phyloP scores from a whole-genome alignment of 2,113 vertebrate genomes.

The Cacatua alba region DNA sequence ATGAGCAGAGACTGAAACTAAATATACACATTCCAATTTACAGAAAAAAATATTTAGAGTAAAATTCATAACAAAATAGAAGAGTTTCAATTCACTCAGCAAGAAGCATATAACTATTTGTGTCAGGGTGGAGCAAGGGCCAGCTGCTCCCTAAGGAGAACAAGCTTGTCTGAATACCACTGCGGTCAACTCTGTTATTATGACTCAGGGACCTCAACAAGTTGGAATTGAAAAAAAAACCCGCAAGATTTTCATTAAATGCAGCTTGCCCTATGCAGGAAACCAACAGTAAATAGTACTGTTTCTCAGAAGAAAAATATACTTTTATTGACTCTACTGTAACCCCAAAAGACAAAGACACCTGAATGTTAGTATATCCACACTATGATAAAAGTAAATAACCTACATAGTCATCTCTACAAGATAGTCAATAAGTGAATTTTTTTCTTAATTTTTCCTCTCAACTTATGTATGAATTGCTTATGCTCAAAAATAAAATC shows the following conservation, averaged over 20 bases:
- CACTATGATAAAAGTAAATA: background rate
- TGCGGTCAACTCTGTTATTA: background rate
- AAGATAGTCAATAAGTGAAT: background rate
- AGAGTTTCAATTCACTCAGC: background rate
- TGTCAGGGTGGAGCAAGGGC: rapidly evolving
- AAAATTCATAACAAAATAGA: background rate
- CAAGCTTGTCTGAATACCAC: background rate
- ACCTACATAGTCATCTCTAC: background rate
- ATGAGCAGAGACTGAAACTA: background rate
- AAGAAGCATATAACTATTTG: background rate
- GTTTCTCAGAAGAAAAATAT: background rate
- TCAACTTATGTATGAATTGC: background rate
- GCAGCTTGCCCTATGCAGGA: background rate
- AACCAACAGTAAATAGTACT: background rate
- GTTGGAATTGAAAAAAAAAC: background rate
- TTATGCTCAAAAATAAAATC: background rate
- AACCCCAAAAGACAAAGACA: background rate
- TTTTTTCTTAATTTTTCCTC: background rate
- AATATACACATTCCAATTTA: background rate
- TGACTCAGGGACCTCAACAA: rapidly evolving
- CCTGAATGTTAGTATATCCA: background rate
- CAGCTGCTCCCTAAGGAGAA: background rate
- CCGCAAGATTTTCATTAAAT: too few species aligned
- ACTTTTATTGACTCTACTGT: background rate
- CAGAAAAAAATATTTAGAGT: background rate